phyloP scores from a whole-genome alignment of 2,113 vertebrate genomes.

The Cebus imitator region DNA sequence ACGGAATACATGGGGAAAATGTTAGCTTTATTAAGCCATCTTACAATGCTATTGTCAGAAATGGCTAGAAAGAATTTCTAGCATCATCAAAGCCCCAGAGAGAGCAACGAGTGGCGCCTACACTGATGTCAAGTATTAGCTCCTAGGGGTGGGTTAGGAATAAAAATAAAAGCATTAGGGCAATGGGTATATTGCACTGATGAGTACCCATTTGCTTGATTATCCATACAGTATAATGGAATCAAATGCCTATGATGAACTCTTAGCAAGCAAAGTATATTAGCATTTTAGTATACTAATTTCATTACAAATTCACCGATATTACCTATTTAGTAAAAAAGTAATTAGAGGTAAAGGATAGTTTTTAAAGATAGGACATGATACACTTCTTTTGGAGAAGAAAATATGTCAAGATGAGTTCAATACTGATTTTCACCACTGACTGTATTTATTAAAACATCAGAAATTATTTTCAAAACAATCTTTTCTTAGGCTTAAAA shows the following conservation, averaged over 20 bases:
- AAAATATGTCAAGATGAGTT: conserved; percentile 35
- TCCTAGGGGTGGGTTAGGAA: conserved; percentile 77
- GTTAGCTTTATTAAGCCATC: conserved; percentile 87
- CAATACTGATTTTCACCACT: neutral
- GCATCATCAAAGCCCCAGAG: conserved; percentile 81
- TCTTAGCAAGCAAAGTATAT: conserved; percentile 16
- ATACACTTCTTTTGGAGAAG: conserved; percentile 3
- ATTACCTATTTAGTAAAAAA: conserved; percentile 8
- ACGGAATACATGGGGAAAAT: conserved; percentile 71
- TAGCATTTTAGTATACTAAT: conserved; percentile 43
- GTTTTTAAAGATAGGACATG: neutral
- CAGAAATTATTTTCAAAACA: conserved; percentile 22
- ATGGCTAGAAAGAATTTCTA: conserved; percentile 84
- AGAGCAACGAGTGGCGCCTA: conserved; percentile 81
- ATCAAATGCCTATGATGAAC: neutral
- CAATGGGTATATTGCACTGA: conserved; percentile 66
- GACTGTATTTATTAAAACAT: conserved; percentile 12
- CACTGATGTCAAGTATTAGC: conserved; percentile 81
- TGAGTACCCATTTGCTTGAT: conserved; percentile 49
- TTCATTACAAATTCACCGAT: conserved; percentile 30
- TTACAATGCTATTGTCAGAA: conserved; percentile 82
- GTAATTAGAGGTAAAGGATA: neutral
- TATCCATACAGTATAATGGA: neutral
- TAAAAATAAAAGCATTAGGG: conserved; percentile 79
- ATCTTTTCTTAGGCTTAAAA: conserved; percentile 38